Evolutionary conservation across 1,140 invertebrate species (phyloP), one percentile per base, ranked within the genome.

Genomic region (Drosophila simulans): DNA sequence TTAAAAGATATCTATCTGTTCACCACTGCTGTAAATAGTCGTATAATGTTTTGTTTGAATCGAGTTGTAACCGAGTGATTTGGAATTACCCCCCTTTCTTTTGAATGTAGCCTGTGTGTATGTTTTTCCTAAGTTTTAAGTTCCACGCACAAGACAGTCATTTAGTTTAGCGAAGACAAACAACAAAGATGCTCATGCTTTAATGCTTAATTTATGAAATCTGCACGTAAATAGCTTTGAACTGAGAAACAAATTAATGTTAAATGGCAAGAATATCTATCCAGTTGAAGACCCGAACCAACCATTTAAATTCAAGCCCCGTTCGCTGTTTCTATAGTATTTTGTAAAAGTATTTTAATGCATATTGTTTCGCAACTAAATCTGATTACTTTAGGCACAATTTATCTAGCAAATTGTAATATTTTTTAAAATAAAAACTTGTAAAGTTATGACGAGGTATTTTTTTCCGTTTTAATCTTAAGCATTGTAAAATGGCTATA

Each of bases 351-450:
- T 80, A 86, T 86, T 86, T 79, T 80, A 77, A 77, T 66, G 59
- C 79, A 78, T 86, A 64, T 78, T 77, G 63, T 83, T 73, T 88
- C 57, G 63, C 66, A 76, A 65, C 57, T 74, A 64, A 79, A 69
- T 82, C 74, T 79, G 73, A 75, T 76, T 86, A 83, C 57, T 69
- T 88, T 86, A 86, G 83, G 81, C 75, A 82, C 83, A 83, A 86
- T 86, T 86, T 86, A 81, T 69, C 77, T 86, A 86, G 83, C 79
- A 62, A 86, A 86, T 86, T 86, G 79, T 89, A 79, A 88, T 88
- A 86, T 83, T 89, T 86, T 82, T 69, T 63, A 77, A 73, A 84
- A 86, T 77, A 88, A 88, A 81, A 76, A 88, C 83, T 86, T 86
- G 62, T 88, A 78, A 85, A 85, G 82, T 85, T 85, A 75, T 3